Evolutionary conservation across 2,113 vertebrate genomes (phyloP), one percentile per base, ranked within the genome.

Genomic region (Megaptera novaeangliae): DNA sequence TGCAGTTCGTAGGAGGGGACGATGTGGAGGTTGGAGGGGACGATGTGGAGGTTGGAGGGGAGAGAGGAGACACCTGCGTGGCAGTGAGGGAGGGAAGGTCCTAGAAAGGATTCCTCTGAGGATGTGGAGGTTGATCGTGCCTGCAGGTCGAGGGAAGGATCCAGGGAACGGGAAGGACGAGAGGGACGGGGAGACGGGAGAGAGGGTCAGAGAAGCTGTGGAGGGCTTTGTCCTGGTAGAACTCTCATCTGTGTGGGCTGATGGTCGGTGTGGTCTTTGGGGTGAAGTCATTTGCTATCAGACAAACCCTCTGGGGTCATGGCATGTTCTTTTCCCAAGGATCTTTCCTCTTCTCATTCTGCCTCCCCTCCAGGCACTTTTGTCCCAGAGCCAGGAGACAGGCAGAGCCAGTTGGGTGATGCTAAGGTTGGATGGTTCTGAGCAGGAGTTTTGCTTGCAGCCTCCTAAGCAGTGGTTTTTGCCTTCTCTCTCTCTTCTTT

Each of bases 61-160:
- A 31, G 13, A 64, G 29, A n/a, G 82, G 8, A 23, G n/a, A 13
- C 11, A 14, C 8, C 1, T 0, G 23, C 0, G 8, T 23, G 49
- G 36, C 82, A 31, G 7, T 5, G 6, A 9, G 25, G 41, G 6
- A 5, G 69, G 20, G 52, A 39, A 25, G 29, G 21, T 64, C 14
- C 68, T 39, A 31, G 27, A 69, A 29, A 36, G 5, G 68, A n/a
- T 7, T 21, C 78, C 29, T 41, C 66, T 25, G 49, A 44, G 59
- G 27, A 31, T 8, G 9, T 14, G 31, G n/a, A 13, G 41, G 4
- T 68, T 7, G 25, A 39, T 23, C 0, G 0, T 2, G 10, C 23
- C 5, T 0, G 12, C 6, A 20, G 8, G n/a, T 17, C 0, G 49
- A 8, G 68, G 27, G 63, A 1, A 11, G 8, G 23, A 31, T 5